phyloP scores from a whole-genome alignment of 2,113 vertebrate species.

The Sorex fumeus region DNA sequence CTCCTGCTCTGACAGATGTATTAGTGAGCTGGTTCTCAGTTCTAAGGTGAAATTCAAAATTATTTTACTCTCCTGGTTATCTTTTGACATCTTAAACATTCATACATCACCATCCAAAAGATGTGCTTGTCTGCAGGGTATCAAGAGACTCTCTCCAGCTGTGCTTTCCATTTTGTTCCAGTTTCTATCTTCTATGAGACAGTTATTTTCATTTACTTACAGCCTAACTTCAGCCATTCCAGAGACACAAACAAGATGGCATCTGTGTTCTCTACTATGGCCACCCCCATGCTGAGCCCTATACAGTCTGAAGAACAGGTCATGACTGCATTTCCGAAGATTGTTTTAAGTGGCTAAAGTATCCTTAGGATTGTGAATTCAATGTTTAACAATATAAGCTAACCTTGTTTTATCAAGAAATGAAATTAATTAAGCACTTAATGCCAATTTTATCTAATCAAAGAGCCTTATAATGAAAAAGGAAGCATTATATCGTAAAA shows the following conservation, averaged over 20 bases:
- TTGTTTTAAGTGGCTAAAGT: background rate
- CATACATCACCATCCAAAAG: conserved; percentile 54
- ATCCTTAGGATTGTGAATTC: background rate
- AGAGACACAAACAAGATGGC: conserved; percentile 41
- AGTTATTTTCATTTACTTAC: background rate
- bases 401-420: no score
- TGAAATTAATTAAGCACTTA: no score
- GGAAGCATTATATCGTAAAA: no score
- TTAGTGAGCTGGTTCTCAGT: conserved; percentile 44
- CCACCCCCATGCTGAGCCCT: conserved; percentile 75
- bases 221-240: conserved; percentile 67
- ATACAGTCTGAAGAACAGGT: conserved; percentile 68
- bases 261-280: conserved; percentile 56
- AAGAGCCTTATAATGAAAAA: no score
- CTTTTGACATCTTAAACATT: conserved; percentile 7
- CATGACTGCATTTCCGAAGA: conserved; percentile 1
- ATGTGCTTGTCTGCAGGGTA: background rate
- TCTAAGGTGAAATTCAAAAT: conserved; percentile 4
- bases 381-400: background rate
- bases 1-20: conserved; percentile 59
- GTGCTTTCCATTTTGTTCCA: conserved; percentile 44
- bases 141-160: conserved; percentile 51
- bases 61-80: conserved; percentile 52
- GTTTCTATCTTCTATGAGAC: conserved; percentile 71
- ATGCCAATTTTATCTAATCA: no score